phyloP scores from a whole-genome alignment of 2,888 invertebrate species.

The Carcina quercana region DNA sequence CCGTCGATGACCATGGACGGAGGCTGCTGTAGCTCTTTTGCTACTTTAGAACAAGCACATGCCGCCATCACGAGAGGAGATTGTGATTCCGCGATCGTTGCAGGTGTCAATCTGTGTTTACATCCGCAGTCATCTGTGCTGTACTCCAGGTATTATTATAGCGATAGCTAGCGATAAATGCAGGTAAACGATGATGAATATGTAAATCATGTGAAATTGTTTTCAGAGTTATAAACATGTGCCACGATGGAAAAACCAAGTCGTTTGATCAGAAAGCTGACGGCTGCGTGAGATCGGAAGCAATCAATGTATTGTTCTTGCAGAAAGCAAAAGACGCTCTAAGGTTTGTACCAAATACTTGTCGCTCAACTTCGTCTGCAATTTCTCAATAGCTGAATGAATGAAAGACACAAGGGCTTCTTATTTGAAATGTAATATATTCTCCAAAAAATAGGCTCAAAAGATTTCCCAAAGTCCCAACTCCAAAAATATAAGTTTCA shows the following conservation, averaged over 20 bases:
- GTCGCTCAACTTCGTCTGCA: too few relatives aligned
- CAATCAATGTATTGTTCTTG: not conserved
- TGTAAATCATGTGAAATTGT: too few relatives aligned
- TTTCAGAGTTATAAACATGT: not conserved
- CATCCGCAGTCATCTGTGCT: conserved; percentile 63
- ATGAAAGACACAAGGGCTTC: too few relatives aligned
- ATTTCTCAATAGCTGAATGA: too few relatives aligned
- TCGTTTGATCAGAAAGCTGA: not conserved
- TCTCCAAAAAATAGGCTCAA: too few relatives aligned
- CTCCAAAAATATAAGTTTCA: too few relatives aligned
- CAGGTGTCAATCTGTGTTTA: conserved; percentile 73
- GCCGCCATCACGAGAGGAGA: conserved; percentile 37
- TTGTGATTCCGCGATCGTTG: conserved; percentile 74
- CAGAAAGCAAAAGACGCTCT: not conserved
- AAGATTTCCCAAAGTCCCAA: too few relatives aligned
- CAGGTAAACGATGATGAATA: too few relatives aligned
- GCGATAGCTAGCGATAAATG: too few relatives aligned
- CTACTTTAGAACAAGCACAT: conserved; percentile 42
- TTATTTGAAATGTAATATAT: too few relatives aligned
- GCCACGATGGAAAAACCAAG: not conserved
- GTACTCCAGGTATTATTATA: too few relatives aligned
- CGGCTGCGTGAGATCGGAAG: not conserved
- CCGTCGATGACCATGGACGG: conserved; percentile 45
- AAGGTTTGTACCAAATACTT: not conserved
- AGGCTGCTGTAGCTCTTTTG: conserved; percentile 41